phyloP scores from a whole-genome alignment of 1,140 invertebrate species.

The Microvelia longipes region DNA sequence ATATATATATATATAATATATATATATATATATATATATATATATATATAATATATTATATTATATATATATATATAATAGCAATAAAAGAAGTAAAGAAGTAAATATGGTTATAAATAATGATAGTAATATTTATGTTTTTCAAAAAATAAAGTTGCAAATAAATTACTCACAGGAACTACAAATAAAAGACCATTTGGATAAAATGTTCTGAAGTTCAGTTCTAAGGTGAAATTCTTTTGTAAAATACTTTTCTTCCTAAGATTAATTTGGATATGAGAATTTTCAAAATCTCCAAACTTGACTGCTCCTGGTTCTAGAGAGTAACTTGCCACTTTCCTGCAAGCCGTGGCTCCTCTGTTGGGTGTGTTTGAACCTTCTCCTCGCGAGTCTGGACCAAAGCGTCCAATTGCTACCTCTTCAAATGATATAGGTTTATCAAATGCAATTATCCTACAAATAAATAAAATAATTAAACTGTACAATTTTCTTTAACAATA shows the following conservation, averaged over 20 bases:
- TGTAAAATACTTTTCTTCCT: conserved; percentile 45
- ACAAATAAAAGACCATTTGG: conserved; percentile 65
- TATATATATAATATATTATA: too few species aligned
- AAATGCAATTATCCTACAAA: conserved; percentile 42
- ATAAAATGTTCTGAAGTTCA: conserved; percentile 75
- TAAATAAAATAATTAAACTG: conserved; percentile 16
- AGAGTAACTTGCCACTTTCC: conserved; percentile 52
- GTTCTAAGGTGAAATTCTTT: conserved; percentile 54
- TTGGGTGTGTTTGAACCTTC: background rate
- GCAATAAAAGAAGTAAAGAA: too few species aligned
- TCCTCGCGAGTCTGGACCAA: conserved; percentile 31
- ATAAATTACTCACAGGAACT: conserved; percentile 44
- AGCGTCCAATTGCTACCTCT: conserved; percentile 53
- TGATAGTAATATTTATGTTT: too few species aligned
- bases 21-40: too few species aligned
- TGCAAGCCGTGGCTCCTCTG: conserved; percentile 32
- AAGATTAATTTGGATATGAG: conserved; percentile 53
- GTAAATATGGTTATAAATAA: too few species aligned
- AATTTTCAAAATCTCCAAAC: conserved; percentile 64
- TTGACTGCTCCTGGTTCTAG: conserved; percentile 65
- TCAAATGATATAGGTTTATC: conserved; percentile 46
- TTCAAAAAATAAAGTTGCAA: too few species aligned
- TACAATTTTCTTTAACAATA: too few species aligned
- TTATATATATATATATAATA: too few species aligned
- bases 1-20: too few species aligned